Evolutionary conservation across 2,113 vertebrate genomes (phyloP).

Genomic region (Dicaeum eximium): DNA sequence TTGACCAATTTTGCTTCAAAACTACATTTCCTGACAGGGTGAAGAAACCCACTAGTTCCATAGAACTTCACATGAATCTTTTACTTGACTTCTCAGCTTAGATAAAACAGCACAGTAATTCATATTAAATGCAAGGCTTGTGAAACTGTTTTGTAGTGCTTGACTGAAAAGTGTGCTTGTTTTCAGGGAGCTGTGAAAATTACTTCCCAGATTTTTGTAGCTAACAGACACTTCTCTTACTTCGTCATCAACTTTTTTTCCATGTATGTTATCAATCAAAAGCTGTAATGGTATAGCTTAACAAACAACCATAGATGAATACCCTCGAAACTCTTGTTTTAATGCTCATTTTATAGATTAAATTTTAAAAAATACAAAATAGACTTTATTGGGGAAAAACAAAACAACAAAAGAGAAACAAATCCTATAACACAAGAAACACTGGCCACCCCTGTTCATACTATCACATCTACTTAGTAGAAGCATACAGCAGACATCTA

Average conservation of each 20-base stretch:
- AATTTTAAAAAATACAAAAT: background rate
- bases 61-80: slow-evolving; percentile 17
- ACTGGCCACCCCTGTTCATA: background rate
- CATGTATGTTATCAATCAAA: background rate
- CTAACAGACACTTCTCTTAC: background rate
- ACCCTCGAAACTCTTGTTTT: background rate
- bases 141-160: background rate
- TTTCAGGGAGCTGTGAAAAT: slow-evolving; percentile 3
- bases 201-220: background rate
- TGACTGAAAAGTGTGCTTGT: background rate
- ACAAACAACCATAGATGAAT: background rate
- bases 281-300: background rate
- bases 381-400: background rate
- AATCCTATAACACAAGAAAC: background rate
- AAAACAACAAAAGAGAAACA: background rate
- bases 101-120: slow-evolving; percentile 1
- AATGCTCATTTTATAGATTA: background rate
- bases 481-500: background rate
- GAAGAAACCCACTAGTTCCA: background rate
- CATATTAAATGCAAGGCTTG: background rate
- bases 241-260: background rate
- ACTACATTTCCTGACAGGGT: background rate
- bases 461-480: background rate
- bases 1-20: background rate
- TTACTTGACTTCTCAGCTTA: slow-evolving; percentile 9